Evolutionary conservation across 1,140 invertebrate genomes (phyloP), one percentile per base, ranked within the genome.

Genomic region (Holotrichia oblita): DNA sequence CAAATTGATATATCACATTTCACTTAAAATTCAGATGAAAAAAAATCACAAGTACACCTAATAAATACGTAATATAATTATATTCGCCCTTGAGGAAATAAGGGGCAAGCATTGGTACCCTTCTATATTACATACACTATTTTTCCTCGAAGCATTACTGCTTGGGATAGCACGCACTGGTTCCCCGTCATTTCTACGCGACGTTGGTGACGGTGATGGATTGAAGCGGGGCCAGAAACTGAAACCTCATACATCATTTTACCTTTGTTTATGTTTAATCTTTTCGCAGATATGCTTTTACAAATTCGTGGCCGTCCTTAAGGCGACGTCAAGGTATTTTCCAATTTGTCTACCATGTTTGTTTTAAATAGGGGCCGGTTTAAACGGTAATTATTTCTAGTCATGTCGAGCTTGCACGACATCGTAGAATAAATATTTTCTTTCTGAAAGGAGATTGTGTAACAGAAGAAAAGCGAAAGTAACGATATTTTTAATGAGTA

Each of bases 211-310:
- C 83, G 72, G 78, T 83, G 83, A 83, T 84, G 80, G 83, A 84
- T 84, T 80, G 80, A 77, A 73, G 40, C 34, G 40, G 59, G 76
- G 27, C 78, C 44, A 64, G 77, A 78, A 69, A 41, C 41, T 83
- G 82, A 83, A 79, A 79, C 81, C 78, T 81, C 83, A 83, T 84
- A 82, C 82, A 84, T 83, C 83, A 84, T 84, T 83, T 84, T 81
- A 82, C 82, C 82, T 83, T 81, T 82, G 83, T 84, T 83, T 83
- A 81, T 81, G 79, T 80, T 81, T 82, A 82, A 83, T 82, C 82
- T 82, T 81, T 77, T 75, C 78, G 34, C 77, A 78, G 81, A 82
- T 82, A 80, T 78, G 78, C 55, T 61, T 77, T 77, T 80, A 81
- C 79, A 81, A 81, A 81, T 81, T 80, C 76, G 76, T 74, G 17